These are phyloP conservation scores for Eudyptes chrysolophus DNA, from an alignment of 2,113 vertebrate genomes.

Conservation along the genomic window DNA sequence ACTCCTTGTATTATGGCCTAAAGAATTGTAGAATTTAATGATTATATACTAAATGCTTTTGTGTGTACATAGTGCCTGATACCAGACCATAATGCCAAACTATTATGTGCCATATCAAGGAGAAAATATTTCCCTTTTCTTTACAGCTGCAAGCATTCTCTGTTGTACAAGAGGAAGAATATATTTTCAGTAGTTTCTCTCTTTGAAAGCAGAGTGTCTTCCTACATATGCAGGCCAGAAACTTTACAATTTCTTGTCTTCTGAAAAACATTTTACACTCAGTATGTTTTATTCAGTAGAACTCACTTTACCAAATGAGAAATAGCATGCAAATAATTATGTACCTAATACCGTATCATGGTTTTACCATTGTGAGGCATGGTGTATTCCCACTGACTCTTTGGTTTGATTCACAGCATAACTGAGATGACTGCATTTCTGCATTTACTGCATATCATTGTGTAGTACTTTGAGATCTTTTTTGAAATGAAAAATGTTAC, in stretches of 20 bases:
- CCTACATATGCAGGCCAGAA: background rate
- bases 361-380: background rate
- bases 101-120: background rate
- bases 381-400: background rate
- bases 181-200: background rate
- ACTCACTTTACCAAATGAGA: background rate
- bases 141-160: background rate
- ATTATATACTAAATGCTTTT: background rate
- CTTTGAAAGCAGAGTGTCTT: background rate
- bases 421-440: background rate
- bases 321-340: background rate
- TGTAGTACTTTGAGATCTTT: background rate
- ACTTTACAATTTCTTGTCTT: background rate
- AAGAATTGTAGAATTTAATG: background rate
- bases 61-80: background rate
- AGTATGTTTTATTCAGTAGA: background rate
- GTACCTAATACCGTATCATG: background rate
- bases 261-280: background rate
- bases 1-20: background rate
- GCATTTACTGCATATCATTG: background rate
- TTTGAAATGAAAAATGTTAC: background rate
- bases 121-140: background rate
- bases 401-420: background rate
- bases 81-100: background rate
- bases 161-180: background rate